phyloP scores from a whole-genome alignment of 2,113 vertebrate species.

The Regulus satrapa region DNA sequence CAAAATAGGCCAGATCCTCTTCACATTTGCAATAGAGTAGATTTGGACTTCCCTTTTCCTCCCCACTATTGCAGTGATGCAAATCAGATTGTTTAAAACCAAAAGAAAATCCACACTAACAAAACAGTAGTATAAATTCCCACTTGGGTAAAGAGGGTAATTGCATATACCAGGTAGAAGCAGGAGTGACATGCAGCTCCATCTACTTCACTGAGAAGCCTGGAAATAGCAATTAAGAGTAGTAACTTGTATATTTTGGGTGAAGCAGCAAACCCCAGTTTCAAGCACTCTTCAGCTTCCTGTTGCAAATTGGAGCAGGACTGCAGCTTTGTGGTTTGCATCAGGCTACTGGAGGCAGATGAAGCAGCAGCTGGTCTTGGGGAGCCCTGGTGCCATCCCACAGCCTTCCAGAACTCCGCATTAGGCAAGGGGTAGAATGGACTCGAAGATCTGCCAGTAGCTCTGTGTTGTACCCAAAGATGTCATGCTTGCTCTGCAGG shows the following conservation, averaged over 20 bases:
- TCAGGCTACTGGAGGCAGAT: background rate
- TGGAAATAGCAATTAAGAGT: background rate
- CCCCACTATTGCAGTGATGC: background rate
- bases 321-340: background rate
- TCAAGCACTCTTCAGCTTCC: background rate
- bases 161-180: background rate
- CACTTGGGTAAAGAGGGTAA: background rate
- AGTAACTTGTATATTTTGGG: background rate
- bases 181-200: background rate
- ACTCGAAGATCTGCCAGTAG: background rate
- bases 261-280: background rate
- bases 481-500: background rate
- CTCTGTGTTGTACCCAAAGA: background rate
- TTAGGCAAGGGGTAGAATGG: background rate
- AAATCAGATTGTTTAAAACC: background rate
- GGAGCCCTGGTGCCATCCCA: background rate
- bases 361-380: background rate
- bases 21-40: rapidly evolving
- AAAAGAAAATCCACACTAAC: background rate
- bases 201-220: background rate
- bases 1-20: background rate
- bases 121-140: background rate
- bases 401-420: background rate
- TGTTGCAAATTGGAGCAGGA: background rate
- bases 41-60: background rate